A percentile compares a stretch with the other conserved stretches of the same genome.
Evolutionary conservation across 2,113 vertebrate species (phyloP).

Genomic region (Rhynchomys soricoides): DNA sequence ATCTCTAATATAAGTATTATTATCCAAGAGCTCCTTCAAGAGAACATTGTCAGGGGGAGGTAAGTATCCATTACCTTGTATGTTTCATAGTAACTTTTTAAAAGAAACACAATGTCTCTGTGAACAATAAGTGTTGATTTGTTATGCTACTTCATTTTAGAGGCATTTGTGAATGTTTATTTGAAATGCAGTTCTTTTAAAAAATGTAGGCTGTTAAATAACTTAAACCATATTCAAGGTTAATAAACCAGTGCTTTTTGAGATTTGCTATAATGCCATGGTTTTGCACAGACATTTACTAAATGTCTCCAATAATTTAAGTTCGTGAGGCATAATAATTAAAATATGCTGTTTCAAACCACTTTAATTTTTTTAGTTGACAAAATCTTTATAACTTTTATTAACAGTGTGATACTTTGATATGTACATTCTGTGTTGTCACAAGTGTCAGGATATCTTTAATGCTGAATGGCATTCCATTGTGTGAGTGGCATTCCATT

Average conservation of each 20-base stretch:
- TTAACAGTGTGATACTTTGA: not conserved
- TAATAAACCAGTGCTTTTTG: constrained; percentile 38
- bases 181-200: constrained; percentile 38
- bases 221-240: not conserved
- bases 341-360: not conserved
- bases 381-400: not conserved
- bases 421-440: not conserved
- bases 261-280: constrained; percentile 9
- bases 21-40: constrained; percentile 97
- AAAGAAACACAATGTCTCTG: not conserved
- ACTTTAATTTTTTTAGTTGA: not conserved
- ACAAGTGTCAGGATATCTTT: not conserved
- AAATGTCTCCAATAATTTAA: constrained; percentile 33
- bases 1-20: constrained; percentile 98
- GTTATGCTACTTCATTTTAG: constrained; percentile 20
- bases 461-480: not conserved
- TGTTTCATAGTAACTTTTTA: constrained; percentile 51
- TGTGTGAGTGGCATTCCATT: not conserved
- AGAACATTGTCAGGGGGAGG: constrained; percentile 98
- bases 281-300: constrained; percentile 15
- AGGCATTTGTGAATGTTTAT: constrained; percentile 23
- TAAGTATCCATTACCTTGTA: constrained; percentile 78
- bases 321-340: not conserved
- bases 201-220: constrained; percentile 42
- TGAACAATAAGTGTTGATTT: not conserved